phyloP scores from a whole-genome alignment of 2,797 vertebrate genomes.

The Chaetophractus vellerosus region DNA sequence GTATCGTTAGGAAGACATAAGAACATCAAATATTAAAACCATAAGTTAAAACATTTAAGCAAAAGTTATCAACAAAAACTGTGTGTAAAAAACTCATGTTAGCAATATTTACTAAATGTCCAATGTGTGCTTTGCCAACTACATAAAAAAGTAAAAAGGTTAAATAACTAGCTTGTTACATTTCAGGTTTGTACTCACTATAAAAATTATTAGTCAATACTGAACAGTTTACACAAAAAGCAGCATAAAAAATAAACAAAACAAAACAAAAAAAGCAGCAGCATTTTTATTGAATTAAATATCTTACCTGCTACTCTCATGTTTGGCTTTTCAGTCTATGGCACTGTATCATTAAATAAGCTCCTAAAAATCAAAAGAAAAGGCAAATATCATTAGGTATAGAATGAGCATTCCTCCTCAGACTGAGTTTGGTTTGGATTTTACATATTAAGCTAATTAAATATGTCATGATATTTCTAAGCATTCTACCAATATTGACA shows the following conservation, averaged over 20 bases:
- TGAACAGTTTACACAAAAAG: conserved; percentile 6
- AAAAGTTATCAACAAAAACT: conserved; percentile 47
- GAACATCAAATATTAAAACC: conserved; percentile 21
- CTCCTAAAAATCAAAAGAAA: conserved; percentile 85
- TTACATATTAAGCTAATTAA: neutral
- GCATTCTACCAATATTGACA: neutral
- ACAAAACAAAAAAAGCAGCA: neutral
- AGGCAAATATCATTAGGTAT: conserved; percentile 62
- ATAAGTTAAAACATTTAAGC: conserved; percentile 13
- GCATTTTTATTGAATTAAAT: neutral
- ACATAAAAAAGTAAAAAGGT: neutral
- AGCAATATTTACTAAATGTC: neutral
- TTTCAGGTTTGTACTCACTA: neutral
- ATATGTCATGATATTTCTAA: neutral
- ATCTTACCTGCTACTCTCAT: conserved; percentile 93
- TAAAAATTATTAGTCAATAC: neutral
- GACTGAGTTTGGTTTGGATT: neutral
- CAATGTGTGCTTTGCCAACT: conserved; percentile 12
- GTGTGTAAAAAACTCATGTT: neutral
- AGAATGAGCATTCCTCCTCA: neutral
- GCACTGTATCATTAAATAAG: conserved; percentile 85
- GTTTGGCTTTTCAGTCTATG: conserved; percentile 84
- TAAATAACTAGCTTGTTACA: neutral
- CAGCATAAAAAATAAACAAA: neutral
- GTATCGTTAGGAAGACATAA: neutral